These are phyloP conservation scores for Orcinus orca DNA, from an alignment of 2,113 vertebrate species.

Conservation along the genomic window DNA sequence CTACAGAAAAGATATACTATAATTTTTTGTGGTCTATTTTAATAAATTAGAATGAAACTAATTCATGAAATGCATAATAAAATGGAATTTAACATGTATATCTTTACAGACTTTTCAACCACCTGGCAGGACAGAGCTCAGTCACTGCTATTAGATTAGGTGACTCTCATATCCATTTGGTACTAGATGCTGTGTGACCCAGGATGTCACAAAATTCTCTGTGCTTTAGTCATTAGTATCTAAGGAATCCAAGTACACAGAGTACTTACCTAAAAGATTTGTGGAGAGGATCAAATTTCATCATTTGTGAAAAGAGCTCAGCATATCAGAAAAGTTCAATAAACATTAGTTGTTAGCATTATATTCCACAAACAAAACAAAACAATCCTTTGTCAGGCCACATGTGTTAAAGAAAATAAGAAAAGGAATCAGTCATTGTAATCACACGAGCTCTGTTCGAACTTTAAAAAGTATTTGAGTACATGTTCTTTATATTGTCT, in stretches of 20 bases:
- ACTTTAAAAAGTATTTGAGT: neutral
- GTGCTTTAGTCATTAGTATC: neutral
- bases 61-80: neutral
- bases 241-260: neutral
- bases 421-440: neutral
- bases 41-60: neutral
- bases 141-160: neutral
- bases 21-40: conserved; percentile 10
- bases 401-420: neutral
- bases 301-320: neutral
- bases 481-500: neutral
- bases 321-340: neutral
- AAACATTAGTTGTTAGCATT: neutral
- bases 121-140: neutral
- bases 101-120: neutral
- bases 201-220: neutral
- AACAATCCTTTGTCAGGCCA: neutral
- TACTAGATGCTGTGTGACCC: neutral
- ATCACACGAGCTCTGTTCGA: neutral
- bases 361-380: neutral
- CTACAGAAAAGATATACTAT: neutral
- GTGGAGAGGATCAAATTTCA: neutral
- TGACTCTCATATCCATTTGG: neutral
- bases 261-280: neutral
- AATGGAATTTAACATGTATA: neutral